Conservation (phyloP, 2,797 vertebrate genomes). For the Forpus xanthops region DNA sequence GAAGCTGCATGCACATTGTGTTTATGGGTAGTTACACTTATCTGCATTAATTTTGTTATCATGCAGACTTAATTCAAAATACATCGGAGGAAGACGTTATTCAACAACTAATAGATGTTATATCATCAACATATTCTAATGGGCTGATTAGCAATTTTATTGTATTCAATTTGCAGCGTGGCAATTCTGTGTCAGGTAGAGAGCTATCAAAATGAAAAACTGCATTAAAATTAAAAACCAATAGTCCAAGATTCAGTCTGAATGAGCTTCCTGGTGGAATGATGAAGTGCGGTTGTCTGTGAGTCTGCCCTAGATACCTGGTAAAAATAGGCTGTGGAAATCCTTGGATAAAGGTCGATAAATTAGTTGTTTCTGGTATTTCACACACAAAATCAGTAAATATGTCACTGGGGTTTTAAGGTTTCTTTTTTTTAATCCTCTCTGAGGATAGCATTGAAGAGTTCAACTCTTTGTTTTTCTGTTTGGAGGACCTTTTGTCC, state of each 20-base stretch:
- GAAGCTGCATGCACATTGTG: rapidly evolving
- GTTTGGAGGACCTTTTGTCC: background rate
- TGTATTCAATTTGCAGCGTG: slow-evolving; percentile 77
- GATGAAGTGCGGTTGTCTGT: slow-evolving; percentile 43
- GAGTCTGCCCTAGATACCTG: background rate
- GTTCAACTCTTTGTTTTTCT: background rate
- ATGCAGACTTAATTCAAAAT: slow-evolving; percentile 61
- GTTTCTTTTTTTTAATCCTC: background rate
- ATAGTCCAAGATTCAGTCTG: slow-evolving; percentile 74
- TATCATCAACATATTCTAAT: slow-evolving; percentile 73
- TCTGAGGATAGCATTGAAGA: background rate
- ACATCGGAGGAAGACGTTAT: slow-evolving; percentile 49
- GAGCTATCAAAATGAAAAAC: slow-evolving; percentile 79
- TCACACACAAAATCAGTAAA: background rate
- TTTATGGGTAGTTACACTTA: slow-evolving; percentile 1
- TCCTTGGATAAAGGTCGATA: background rate
- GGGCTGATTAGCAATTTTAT: slow-evolving; percentile 78
- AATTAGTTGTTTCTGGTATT: background rate
- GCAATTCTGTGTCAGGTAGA: slow-evolving; percentile 74
- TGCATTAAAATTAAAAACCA: slow-evolving; percentile 77
- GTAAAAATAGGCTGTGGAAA: background rate
- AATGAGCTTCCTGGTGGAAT: slow-evolving; percentile 65
- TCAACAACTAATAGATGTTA: slow-evolving; percentile 71
- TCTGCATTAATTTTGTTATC: slow-evolving; percentile 47
- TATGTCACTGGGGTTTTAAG: background rate